A percentile compares a stretch with the other conserved stretches of the same genome.
phyloP scores from a whole-genome alignment of 2,797 vertebrate genomes.

The Alcedo quadribrachys region DNA sequence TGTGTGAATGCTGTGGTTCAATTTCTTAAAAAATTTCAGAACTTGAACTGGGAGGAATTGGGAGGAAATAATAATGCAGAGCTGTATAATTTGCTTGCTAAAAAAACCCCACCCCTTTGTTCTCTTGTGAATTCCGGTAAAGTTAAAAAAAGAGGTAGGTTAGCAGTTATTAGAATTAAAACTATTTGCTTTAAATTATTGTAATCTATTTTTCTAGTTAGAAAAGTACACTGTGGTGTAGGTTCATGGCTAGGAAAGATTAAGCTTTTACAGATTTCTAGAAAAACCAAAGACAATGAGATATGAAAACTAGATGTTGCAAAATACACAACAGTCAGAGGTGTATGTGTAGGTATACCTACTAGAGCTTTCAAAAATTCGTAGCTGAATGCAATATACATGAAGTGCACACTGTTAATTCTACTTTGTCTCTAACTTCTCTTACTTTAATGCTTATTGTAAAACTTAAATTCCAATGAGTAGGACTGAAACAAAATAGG shows the following conservation, averaged over 20 bases:
- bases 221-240: background rate
- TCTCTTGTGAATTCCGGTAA: background rate
- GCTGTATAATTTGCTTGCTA: background rate
- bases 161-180: background rate
- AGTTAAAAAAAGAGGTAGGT: background rate
- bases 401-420: background rate
- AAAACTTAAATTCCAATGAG: conserved; percentile 23
- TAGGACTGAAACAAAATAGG: background rate
- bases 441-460: conserved; percentile 2
- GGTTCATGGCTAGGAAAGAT: background rate
- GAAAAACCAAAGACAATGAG: background rate
- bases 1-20: background rate
- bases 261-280: background rate
- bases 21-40: background rate
- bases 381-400: background rate
- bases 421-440: background rate
- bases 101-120: background rate
- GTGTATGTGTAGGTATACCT: background rate
- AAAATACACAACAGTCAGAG: background rate
- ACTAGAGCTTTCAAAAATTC: background rate
- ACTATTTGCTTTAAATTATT: background rate
- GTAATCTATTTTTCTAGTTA: background rate
- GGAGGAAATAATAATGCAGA: conserved; percentile 15
- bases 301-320: background rate
- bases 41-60: background rate